A percentile compares a stretch with the other conserved stretches of the same genome.
Evolutionary conservation across 2,797 vertebrate species (phyloP).

Genomic region (Mus spretus): DNA sequence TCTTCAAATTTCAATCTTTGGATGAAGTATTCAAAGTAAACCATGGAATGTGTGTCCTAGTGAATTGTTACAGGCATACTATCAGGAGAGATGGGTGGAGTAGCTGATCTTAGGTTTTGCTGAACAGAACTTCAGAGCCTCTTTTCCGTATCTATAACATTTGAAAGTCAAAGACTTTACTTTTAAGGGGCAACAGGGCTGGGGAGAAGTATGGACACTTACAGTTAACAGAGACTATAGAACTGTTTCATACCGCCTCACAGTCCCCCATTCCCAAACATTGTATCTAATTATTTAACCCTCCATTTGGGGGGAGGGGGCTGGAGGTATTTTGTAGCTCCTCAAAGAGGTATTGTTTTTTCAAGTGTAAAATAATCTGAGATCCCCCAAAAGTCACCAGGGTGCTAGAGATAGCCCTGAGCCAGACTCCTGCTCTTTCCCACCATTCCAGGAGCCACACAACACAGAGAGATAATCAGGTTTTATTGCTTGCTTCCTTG

Average conservation of each 20-base stretch:
- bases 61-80: background rate
- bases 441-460: no score
- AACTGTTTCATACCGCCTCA: background rate
- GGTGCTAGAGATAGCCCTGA: background rate
- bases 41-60: background rate
- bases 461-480: background rate
- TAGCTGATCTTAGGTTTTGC: background rate
- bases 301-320: background rate
- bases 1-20: constrained; percentile 42
- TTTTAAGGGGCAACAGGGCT: background rate
- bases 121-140: background rate
- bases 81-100: background rate
- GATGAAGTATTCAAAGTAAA: constrained; percentile 26
- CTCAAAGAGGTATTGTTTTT: constrained; percentile 3
- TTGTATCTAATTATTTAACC: background rate
- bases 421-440: background rate
- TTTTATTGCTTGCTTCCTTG: constrained; percentile 12
- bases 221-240: background rate
- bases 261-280: background rate
- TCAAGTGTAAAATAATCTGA: background rate
- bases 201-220: no score
- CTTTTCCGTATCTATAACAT: background rate
- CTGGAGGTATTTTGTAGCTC: constrained; percentile 15
- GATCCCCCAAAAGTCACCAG: background rate
- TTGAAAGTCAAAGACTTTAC: constrained; percentile 54